These are phyloP conservation scores for Aleiodes testaceus DNA, from an alignment of 2,888 invertebrate genomes.

Conservation along the genomic window DNA sequence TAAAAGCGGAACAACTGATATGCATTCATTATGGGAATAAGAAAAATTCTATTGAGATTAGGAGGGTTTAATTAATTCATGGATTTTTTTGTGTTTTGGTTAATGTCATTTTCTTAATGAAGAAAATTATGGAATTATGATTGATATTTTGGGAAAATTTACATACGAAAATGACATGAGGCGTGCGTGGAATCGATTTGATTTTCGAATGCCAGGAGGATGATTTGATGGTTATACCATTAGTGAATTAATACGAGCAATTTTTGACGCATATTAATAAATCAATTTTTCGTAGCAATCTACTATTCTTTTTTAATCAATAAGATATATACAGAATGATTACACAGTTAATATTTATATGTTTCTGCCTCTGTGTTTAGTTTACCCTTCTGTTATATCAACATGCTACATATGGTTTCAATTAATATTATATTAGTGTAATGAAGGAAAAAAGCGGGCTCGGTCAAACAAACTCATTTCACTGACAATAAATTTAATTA, in stretches of 20 bases:
- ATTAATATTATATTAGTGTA: too few relatives aligned
- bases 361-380: too few relatives aligned
- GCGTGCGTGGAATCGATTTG: conserved; percentile 47
- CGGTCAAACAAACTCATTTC: too few relatives aligned
- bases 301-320: too few relatives aligned
- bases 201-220: conserved; percentile 44
- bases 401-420: too few relatives aligned
- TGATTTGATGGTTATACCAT: conserved; percentile 47
- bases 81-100: background rate
- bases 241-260: conserved; percentile 29
- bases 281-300: background rate
- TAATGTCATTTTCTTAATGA: background rate
- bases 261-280: background rate
- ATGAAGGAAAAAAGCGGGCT: too few relatives aligned
- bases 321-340: too few relatives aligned
- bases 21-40: background rate
- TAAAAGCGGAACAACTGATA: too few relatives aligned
- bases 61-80: background rate
- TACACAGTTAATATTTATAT: too few relatives aligned
- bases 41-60: background rate
- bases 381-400: too few relatives aligned
- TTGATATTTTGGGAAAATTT: background rate
- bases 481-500: too few relatives aligned
- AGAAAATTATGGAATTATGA: background rate
- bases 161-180: conserved; percentile 23